Base-by-base conservation (phyloP, 2,888 invertebrate genomes). In the Apodemia zela region DNA sequence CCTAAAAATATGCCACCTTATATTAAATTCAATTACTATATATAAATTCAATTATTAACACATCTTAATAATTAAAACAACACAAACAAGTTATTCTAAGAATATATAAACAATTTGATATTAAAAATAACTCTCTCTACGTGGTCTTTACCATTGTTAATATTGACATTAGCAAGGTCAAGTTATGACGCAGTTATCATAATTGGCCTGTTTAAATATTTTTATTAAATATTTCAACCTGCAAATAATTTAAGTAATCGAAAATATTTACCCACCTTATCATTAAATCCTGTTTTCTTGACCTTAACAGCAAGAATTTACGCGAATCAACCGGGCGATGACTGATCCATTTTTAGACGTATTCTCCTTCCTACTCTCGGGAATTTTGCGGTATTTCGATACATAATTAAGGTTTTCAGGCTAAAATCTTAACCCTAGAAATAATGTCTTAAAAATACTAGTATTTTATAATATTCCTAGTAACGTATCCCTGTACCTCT, bases 311-410 rank as follows among this genome's bases (percentile, higher is more conserved):
- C 54, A 21, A 54, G 21, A 54, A 54, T 54, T 54, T 49, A 54
- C 54, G 54, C 54, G 25, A 54, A 21, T 54, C 54, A 84, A 80
- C 85, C 84, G 81, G 83, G 83, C 82, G 86, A 84, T 76, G 84
- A 76, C 75, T 81, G 80, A 54, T 54, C 54, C 54, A 54, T 54
- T 54, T 54, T 54, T 13, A 54, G 21, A 21, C 25, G 54, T 51
- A 51, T 21, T 6, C 18, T 54, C 54, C 54, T 54, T 21, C 21
- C 54, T 54, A 54, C 15, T 54, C 5, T 54, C 4, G 13, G 13
- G 15, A 25, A 15, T 54, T 21, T 54, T 21, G 25, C 54, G 21
- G 54, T 21, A 25, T 54, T 54, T 54, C 18, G 21, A 21, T 1
- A 4, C 25, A 15, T 54, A 5, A 21, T 54, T 21, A 13, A 54